Evolutionary conservation across 2,797 vertebrate genomes (phyloP), one percentile per base, ranked within the genome.

Genomic region (Balearica regulorum): DNA sequence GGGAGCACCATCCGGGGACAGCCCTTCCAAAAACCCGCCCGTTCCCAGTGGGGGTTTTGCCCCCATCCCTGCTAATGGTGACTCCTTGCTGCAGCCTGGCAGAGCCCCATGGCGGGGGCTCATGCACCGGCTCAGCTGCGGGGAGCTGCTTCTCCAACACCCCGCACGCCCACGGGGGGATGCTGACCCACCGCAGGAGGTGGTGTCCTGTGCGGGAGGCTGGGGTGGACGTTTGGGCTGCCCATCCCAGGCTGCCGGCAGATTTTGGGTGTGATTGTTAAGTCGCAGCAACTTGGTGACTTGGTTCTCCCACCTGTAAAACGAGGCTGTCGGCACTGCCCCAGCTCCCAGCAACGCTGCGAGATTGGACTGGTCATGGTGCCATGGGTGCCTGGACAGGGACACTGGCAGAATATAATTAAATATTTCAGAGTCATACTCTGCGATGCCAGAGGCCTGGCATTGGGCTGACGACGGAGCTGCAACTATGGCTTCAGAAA

Each of bases 111-210:
- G 19, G 26, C 3, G 8, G 19, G 57, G 60, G 18, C 15, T 79
- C 49, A 48, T 0, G 0, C 2, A 16, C 43, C 1, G 3, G 31
- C 15, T 51, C 14, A 25, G 58, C 66, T 76, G 37, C 0, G 8
- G 10, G 58, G 31, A 83, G 25, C 71, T 79, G 54, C 49, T 86
- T 66, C 43, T 44, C 58, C 0, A 1, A 31, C 68, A 60, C 10
- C 28, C 19, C 0, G 0, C 0, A 0, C 69, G 28, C 43, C 64
- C 3, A 0, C 5, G 26, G 17, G 29, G 43, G 43, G 46, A 79
- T 48, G 68, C 57, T 66, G 75, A 84, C 57, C 39, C 54, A 35
- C 26, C 31, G 7, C 0, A 1, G 46, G 53, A 70, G 31, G 28
- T 43, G 21, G 35, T 28, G 44, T 77, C 18, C n/a, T 1, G 0